phyloP scores from a whole-genome alignment of 2,113 vertebrate genomes.

The Platichthys flesus region DNA sequence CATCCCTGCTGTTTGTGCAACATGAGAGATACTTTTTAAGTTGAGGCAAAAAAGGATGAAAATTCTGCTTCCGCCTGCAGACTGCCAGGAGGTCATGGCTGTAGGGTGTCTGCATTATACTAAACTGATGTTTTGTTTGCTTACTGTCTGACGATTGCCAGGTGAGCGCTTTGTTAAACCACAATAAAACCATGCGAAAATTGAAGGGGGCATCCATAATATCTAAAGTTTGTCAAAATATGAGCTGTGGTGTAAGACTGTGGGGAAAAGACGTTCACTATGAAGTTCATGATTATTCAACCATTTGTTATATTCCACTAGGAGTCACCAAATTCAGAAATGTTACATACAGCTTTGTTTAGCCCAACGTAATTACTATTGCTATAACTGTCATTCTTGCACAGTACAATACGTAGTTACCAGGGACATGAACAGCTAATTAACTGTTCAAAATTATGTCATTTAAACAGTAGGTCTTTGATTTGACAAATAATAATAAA shows the following conservation, averaged over 20 bases:
- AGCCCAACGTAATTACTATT: too few relatives aligned
- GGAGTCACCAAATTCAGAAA: too few relatives aligned
- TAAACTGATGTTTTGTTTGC: slow-evolving; percentile 45
- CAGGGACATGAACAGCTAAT: too few relatives aligned
- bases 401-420: too few relatives aligned
- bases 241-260: neutral
- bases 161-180: slow-evolving; percentile 49
- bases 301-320: too few relatives aligned
- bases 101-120: slow-evolving; percentile 26
- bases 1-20: neutral
- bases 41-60: slow-evolving; percentile 7
- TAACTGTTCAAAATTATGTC: too few relatives aligned
- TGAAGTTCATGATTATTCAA: too few relatives aligned
- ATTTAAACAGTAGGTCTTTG: too few relatives aligned
- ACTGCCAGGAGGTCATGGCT: slow-evolving; percentile 28
- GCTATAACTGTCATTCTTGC: too few relatives aligned
- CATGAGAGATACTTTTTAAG: slow-evolving; percentile 1
- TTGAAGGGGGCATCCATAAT: neutral
- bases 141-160: slow-evolving; percentile 44
- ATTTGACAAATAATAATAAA: neutral
- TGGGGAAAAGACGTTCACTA: neutral
- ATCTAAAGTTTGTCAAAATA: slow-evolving; percentile 12
- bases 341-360: too few relatives aligned
- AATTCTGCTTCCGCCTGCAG: slow-evolving; percentile 5
- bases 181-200: neutral